Conservation (phyloP, 2,113 vertebrate genomes). For the Coptodon bakossiorum region DNA sequence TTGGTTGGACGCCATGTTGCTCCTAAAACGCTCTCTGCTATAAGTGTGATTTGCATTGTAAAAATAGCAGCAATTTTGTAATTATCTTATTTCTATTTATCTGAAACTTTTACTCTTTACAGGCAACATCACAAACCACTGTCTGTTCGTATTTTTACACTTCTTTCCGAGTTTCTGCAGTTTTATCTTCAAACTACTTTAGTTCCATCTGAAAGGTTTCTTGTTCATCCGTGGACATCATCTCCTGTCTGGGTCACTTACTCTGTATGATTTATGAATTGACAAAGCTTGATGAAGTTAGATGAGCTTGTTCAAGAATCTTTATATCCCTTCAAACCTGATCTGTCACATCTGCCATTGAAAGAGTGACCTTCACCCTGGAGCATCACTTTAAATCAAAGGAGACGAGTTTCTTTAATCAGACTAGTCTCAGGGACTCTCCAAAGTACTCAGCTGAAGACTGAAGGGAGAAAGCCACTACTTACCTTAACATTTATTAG, state of each 20-base stretch:
- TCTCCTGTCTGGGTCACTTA: not conserved
- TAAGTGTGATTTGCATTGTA: not conserved
- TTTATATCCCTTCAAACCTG: not conserved
- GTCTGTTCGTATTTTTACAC: accelerated
- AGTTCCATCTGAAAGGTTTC: not conserved
- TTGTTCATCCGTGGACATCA: not conserved
- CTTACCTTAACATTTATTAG: not conserved
- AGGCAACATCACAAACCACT: accelerated
- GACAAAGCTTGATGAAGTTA: not conserved
- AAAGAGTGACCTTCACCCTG: not conserved
- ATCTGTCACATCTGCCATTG: not conserved
- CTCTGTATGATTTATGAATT: not conserved
- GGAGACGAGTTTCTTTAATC: not conserved
- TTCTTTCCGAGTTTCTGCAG: not conserved
- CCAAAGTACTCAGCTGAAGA: not conserved
- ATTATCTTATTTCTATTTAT: not conserved
- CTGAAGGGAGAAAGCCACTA: not conserved
- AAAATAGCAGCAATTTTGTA: not conserved
- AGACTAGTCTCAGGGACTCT: not conserved
- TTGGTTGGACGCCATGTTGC: not conserved
- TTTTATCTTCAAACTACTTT: not conserved
- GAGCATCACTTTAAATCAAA: not conserved
- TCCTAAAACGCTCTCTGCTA: not conserved
- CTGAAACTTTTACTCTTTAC: not conserved
- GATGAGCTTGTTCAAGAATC: not conserved